A percentile compares a stretch with the other conserved stretches of the same genome.
phyloP scores from a whole-genome alignment of 2,113 vertebrate species.

The Phylloscopus trochilus region DNA sequence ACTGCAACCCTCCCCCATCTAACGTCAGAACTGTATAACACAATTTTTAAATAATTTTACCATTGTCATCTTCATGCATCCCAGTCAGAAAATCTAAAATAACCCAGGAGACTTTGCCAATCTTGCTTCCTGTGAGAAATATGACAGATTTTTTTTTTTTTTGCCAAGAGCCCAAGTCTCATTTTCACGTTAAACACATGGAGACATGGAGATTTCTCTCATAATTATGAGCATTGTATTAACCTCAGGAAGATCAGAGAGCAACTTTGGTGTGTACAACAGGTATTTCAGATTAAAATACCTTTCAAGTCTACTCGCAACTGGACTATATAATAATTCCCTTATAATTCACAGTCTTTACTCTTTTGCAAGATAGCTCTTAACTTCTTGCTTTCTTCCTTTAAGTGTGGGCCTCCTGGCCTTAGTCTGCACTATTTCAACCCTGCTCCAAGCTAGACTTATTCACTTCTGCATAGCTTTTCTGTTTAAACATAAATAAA shows the following conservation, averaged over 20 bases:
- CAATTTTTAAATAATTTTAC: not conserved
- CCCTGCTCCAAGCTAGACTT: not conserved
- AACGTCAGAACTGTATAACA: not conserved
- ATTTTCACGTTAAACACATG: not conserved
- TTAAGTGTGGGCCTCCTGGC: not conserved
- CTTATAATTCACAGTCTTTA: not conserved
- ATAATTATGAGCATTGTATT: not conserved
- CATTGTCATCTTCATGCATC: not conserved
- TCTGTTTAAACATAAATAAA: not conserved
- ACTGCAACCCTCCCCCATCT: accelerated
- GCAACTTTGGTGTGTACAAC: not conserved
- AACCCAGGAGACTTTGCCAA: not conserved
- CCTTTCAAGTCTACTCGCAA: not conserved
- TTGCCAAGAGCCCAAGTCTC: not conserved
- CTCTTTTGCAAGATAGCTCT: not conserved
- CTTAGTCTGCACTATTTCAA: not conserved
- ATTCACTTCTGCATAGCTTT: not conserved
- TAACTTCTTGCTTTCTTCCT: not conserved
- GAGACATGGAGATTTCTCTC: not conserved
- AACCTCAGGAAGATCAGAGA: not conserved
- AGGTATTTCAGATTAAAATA: not conserved
- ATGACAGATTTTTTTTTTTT: not conserved
- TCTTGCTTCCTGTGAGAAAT: not conserved
- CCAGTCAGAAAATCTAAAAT: not conserved
- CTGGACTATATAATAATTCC: not conserved